These are phyloP conservation scores for Geodia barretti DNA, from an alignment of 37 sponge, comb jelly and placozoan species.

Conservation along the genomic window DNA sequence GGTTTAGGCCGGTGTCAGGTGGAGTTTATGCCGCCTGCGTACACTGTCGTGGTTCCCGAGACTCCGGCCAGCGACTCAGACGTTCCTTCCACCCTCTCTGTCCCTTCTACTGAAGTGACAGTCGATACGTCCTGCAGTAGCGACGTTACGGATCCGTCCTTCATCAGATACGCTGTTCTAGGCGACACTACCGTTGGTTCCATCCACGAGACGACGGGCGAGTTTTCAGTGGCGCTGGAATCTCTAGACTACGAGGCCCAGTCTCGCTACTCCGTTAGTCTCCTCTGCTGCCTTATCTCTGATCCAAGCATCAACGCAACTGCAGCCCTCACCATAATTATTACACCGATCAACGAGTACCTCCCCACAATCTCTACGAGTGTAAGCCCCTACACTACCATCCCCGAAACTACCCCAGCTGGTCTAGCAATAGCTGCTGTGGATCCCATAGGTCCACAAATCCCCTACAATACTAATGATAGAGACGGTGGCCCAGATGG, in stretches of 20 bases:
- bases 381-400: background rate
- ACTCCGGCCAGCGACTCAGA: background rate
- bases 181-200: background rate
- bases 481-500: background rate
- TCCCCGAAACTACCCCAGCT: background rate
- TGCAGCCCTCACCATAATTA: background rate
- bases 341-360: background rate
- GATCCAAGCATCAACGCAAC: background rate
- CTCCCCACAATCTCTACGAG: background rate
- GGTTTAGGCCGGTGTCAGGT: background rate
- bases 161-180: background rate
- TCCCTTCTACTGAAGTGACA: background rate
- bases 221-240: background rate
- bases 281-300: background rate
- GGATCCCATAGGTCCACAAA: background rate
- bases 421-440: background rate
- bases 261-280: background rate
- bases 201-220: background rate
- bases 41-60: background rate
- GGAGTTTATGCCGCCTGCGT: background rate
- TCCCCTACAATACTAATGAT: background rate
- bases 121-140: background rate
- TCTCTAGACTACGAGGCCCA: background rate
- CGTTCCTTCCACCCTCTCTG: background rate
- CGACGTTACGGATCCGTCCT: too few species aligned